Conservation (phyloP, 2,888 invertebrate genomes). For the Antheraea assamensis region DNA sequence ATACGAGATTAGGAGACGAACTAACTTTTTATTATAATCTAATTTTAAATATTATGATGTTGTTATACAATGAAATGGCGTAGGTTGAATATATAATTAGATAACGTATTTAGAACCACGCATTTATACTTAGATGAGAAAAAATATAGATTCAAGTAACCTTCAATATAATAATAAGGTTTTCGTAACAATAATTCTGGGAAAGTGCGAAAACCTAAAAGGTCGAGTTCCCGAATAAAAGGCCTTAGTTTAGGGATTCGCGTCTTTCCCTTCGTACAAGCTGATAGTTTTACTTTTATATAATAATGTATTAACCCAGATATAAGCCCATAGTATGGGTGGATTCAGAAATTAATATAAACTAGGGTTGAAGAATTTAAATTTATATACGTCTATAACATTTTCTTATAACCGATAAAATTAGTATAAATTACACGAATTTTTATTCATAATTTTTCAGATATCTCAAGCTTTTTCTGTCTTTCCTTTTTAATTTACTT, state of each 20-base stretch:
- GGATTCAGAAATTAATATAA: not conserved
- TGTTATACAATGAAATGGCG: too few relatives aligned
- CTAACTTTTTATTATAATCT: not conserved
- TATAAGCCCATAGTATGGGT: not conserved
- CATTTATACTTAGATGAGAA: not conserved
- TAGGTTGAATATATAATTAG: too few relatives aligned
- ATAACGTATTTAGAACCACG: too few relatives aligned
- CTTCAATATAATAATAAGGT: not conserved
- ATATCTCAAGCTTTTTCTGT: too few relatives aligned
- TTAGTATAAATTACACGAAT: too few relatives aligned
- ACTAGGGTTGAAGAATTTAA: not conserved
- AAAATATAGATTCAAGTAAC: not conserved
- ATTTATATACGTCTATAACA: not conserved
- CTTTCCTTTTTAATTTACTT: too few relatives aligned
- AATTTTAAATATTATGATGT: not conserved
- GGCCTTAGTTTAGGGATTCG: not conserved
- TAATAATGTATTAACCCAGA: conserved; percentile 7
- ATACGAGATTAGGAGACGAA: too few relatives aligned
- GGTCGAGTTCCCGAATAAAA: not conserved
- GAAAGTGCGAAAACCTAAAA: not conserved
- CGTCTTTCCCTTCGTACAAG: not conserved
- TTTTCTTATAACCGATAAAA: not conserved
- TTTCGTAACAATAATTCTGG: not conserved
- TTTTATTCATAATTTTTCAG: too few relatives aligned
- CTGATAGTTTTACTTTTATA: conserved; percentile 7